Base-by-base conservation (phyloP, 2,113 vertebrate genomes). In the Zosterops borbonicus region DNA sequence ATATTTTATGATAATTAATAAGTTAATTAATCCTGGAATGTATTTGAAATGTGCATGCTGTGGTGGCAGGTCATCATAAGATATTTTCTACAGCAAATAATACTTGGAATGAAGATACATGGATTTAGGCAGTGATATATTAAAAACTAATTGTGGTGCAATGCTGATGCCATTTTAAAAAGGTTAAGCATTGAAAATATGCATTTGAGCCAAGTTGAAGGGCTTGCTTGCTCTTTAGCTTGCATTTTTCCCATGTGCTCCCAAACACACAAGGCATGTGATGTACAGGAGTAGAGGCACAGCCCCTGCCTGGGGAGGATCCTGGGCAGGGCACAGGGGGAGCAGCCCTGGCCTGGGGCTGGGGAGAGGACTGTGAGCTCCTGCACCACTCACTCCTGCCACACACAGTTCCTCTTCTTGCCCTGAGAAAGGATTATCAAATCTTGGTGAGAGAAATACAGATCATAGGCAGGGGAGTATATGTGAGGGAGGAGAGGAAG, bases 151-250 rank as follows among this genome's bases (percentile, higher is more conserved):
- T 92, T 79, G 67, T 74, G 50, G 74, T 91, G 58, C 56, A 60
- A 39, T 39, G 33, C 70, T 79, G 75, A 79, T 94, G 75, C 46
- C 75, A 49, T 69, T 91, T 97, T 75, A 67, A 94, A 95, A 95
- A 94, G 75, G 79, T 92, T 91, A 85, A 89, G 87, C 50, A n/a
- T 12, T 80, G 68, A 83, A 83, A 94, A 69, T 10, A 35, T 52
- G 37, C 82, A 9, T 88, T 75, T 71, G 65, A 78, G 73, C 80
- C 69, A 71, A 33, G 18, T 7, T 76, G 56, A 84, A 80, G 39
- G 49, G 14, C 62, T 91, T 0, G 0, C 47, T 49, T 93, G 17
- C 44, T 89, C 42, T 71, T 83, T 33, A 17, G 79, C 65, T 82
- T 82, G 29, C 17, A 11, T 90, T 91, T 92, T 90, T 9, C 6